Base-by-base conservation (phyloP, 2,888 invertebrate species). In the Psylliodes chrysocephalus region DNA sequence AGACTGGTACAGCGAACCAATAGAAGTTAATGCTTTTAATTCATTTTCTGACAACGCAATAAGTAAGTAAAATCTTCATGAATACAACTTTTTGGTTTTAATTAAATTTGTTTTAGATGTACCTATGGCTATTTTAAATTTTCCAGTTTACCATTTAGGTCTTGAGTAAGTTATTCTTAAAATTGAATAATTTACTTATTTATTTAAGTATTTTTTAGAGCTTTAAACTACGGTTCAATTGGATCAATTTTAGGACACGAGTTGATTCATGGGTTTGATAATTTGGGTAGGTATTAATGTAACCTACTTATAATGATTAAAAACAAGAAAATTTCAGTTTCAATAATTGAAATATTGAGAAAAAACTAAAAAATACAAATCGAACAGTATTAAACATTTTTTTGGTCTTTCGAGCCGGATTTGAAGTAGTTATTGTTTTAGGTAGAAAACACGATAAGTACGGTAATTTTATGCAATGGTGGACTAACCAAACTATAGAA, bases 381-480 rank as follows among this genome's bases (percentile, higher is more conserved):
- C n/a, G n/a, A n/a, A n/a, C n/a, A n/a, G n/a, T n/a, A n/a, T n/a
- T n/a, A 6, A 1, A 12, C 38, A 12, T 38, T 19, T 30, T 12
- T 10, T 15, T 35, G 8, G 28, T n/a, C n/a, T n/a, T n/a, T n/a
- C n/a, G n/a, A n/a, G n/a, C n/a, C n/a, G n/a, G n/a, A n/a, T n/a
- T n/a, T n/a, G n/a, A n/a, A n/a, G n/a, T n/a, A n/a, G n/a, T n/a
- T n/a, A n/a, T 5, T 47, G 7, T 72, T 76, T 33, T 75, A 88
- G 94, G 96, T 10, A 87, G 94, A 51, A 90, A 91, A 76, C 95
- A 91, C 75, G 95, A 96, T 78, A 91, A 90, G 75, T 85, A 89
- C 70, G 96, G 96, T 8, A 94, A 94, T 81, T 85, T 93, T 74
- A 82, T 90, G n/a, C 91, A 93, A 65, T 96, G 96, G 96, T 96